Evolutionary conservation across 2,113 vertebrate species (phyloP).

Genomic region (Poeciliopsis prolifica): DNA sequence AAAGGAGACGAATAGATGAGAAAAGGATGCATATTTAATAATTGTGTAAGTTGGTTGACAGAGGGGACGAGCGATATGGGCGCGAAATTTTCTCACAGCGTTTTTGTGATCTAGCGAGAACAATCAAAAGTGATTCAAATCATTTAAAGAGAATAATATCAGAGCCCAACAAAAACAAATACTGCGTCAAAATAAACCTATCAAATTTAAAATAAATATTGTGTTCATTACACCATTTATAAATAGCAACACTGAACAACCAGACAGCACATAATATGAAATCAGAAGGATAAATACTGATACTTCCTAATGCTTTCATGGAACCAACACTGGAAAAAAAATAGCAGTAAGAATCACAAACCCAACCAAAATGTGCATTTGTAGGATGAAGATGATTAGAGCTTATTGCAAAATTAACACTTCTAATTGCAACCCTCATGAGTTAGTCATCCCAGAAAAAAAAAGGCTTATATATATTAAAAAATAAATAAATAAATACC

Average conservation of each 20-base stretch:
- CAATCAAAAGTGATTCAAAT: background rate
- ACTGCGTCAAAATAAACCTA: background rate
- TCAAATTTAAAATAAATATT: background rate
- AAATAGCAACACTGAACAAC: background rate
- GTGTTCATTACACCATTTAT: background rate
- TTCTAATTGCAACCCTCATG: no score
- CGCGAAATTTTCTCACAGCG: background rate
- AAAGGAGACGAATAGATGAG: slow-evolving; percentile 63
- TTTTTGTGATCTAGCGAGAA: background rate
- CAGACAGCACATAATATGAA: background rate
- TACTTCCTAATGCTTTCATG: no score
- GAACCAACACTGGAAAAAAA: no score
- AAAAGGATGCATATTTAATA: slow-evolving; percentile 49
- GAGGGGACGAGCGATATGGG: background rate
- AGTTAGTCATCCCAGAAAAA: no score
- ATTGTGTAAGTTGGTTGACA: slow-evolving; percentile 31
- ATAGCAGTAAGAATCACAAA: no score
- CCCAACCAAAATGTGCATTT: no score
- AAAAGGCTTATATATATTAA: no score
- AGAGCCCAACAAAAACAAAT: background rate
- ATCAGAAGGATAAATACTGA: background rate
- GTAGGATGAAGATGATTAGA: no score
- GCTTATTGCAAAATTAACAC: no score
- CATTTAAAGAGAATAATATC: background rate
- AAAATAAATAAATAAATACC: no score